Percentiles rank a stretch among this genome's conserved stretches.
These are phyloP conservation scores for Drosophila percnosoma DNA, from an alignment of 2,888 invertebrate species.

Conservation along the genomic window DNA sequence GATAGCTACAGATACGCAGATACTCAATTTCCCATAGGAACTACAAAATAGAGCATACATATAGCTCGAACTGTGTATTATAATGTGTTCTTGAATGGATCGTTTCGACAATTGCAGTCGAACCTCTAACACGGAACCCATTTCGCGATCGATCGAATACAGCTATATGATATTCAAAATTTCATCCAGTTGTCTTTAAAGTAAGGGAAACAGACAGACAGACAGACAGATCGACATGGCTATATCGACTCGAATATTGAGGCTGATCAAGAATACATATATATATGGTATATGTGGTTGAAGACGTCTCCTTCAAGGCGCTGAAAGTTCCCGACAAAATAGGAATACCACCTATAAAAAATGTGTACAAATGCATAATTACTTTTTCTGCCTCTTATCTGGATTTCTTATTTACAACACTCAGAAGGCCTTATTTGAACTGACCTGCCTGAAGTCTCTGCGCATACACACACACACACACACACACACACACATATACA, in stretches of 20 bases:
- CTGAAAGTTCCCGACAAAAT: background rate
- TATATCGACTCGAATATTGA: background rate
- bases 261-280: background rate
- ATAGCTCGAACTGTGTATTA: background rate
- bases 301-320: background rate
- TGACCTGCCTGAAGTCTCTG: slow-evolving; percentile 47
- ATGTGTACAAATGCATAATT: background rate
- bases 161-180: background rate
- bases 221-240: too few species aligned
- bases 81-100: background rate
- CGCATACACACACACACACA: background rate
- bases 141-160: background rate
- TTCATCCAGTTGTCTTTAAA: background rate
- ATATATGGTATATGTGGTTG: background rate
- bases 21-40: background rate
- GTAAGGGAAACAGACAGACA: background rate
- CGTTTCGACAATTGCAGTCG: too few species aligned
- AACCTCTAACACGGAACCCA: too few species aligned
- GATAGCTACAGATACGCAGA: background rate
- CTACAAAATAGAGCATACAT: background rate
- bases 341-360: background rate
- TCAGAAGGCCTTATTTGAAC: slow-evolving; percentile 10
- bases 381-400: background rate
- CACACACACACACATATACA: background rate
- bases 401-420: background rate